phyloP scores from a whole-genome alignment of 2,797 vertebrate species.

The Pristis pectinata region DNA sequence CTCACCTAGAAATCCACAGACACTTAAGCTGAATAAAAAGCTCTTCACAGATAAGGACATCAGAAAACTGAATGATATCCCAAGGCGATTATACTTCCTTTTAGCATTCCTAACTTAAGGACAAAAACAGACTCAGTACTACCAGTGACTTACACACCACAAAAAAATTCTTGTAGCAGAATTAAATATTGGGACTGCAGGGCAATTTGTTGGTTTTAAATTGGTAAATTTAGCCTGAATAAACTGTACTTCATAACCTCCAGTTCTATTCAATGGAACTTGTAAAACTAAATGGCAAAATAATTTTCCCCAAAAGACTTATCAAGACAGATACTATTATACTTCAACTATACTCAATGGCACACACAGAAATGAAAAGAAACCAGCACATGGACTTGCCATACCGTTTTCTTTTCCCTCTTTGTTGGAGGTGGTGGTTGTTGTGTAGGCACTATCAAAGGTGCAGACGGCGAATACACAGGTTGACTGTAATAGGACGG shows the following conservation, averaged over 20 bases:
- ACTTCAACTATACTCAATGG: background rate
- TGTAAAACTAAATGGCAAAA: background rate
- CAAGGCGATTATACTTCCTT: background rate
- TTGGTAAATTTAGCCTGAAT: background rate
- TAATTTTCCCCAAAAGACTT: background rate
- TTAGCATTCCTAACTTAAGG: background rate
- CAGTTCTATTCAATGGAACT: background rate
- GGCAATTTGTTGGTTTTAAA: background rate
- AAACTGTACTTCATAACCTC: background rate
- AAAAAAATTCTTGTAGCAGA: background rate
- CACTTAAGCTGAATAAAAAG: background rate
- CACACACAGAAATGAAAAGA: background rate
- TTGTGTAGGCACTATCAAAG: conserved; percentile 97
- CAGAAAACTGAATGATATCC: background rate
- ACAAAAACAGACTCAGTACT: background rate
- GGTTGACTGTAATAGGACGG: conserved; percentile 87
- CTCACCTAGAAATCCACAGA: background rate
- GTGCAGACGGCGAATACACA: conserved; percentile 80
- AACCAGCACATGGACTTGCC: conserved; percentile 36
- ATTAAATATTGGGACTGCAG: background rate
- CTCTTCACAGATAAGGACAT: background rate
- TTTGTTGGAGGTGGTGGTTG: conserved; percentile 86
- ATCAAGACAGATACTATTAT: background rate
- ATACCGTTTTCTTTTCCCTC: conserved; percentile 95
- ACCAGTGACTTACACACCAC: background rate